Evolutionary conservation across 1,140 invertebrate species (phyloP), one percentile per base, ranked within the genome.

Genomic region (Tetragonula clypearis): DNA sequence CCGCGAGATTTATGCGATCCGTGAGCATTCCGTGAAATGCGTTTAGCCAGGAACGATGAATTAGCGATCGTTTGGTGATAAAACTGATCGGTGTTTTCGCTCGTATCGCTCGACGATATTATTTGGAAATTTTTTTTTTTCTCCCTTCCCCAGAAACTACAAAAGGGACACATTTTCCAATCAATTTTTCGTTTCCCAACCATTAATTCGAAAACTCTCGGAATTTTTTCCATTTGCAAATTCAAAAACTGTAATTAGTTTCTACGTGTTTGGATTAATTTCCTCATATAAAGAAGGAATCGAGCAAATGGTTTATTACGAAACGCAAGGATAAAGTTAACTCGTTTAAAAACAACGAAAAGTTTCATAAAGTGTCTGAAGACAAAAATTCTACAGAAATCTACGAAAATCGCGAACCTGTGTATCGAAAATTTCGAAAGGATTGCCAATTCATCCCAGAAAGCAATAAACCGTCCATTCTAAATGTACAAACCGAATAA

Each of bases 1-100:
- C 30, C 68, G 1, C 4, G 79, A n/a, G 80, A 82, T 82, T 82
- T 82, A 82, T 82, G 6, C 30, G 30, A 26, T 76, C n/a, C 72
- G 56, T 65, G 58, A 76, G 58, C 26, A 41, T 75, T 41, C 60
- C 30, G n/a, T 58, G 19, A 30, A 76, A 66, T 60, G 21, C 15
- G n/a, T 73, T 73, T 73, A 73, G 41, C 35, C 35, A 30, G 26
- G 53, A 11, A 56, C 73, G 53, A 58, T 75, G 53, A 56, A 23
- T 30, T 56, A 75, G 19, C 26, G 26, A 73, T 73, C 71, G 71
- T 73, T 73, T 53, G 49, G 3, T 55, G 41, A 73, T 73, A 73
- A 73, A 73, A 53, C n/a, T n/a, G 26, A 73, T 53, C 49, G 71
- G 3, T 62, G 12, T 14, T n/a, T 60, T 62, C n/a, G n/a, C 12